phyloP scores from a whole-genome alignment of 1,140 invertebrate species.

The Oppia nitens region DNA sequence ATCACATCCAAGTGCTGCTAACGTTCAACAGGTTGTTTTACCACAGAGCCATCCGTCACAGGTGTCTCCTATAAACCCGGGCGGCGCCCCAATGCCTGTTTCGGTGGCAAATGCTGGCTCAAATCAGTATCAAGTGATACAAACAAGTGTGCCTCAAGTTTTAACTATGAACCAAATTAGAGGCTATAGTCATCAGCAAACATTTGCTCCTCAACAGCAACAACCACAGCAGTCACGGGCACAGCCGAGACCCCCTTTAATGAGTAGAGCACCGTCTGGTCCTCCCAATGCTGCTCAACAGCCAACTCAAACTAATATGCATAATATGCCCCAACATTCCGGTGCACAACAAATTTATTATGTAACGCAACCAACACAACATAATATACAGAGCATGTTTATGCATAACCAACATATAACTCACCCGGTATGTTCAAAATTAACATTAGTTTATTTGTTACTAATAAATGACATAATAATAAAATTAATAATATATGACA shows the following conservation, averaged over 20 bases:
- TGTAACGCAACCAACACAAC: no score
- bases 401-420: no score
- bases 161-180: not conserved
- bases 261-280: no score
- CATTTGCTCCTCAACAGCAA: not conserved
- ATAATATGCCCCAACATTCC: no score
- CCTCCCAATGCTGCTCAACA: no score
- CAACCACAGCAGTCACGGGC: not conserved
- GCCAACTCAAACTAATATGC: no score
- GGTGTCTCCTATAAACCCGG: not conserved
- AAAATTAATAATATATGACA: no score
- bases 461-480: no score
- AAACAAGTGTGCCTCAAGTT: not conserved
- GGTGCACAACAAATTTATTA: not conserved
- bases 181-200: not conserved
- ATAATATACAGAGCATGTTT: no score
- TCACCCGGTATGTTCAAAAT: no score
- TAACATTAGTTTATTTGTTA: no score
- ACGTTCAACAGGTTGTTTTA: not conserved
- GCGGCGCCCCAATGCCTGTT: not conserved
- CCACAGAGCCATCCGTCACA: not conserved
- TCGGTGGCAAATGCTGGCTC: not conserved
- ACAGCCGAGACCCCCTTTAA: not conserved
- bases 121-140: not conserved
- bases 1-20: not conserved